Conservation (phyloP, 2,797 vertebrate species). For the Anabacerthia variegaticeps region DNA sequence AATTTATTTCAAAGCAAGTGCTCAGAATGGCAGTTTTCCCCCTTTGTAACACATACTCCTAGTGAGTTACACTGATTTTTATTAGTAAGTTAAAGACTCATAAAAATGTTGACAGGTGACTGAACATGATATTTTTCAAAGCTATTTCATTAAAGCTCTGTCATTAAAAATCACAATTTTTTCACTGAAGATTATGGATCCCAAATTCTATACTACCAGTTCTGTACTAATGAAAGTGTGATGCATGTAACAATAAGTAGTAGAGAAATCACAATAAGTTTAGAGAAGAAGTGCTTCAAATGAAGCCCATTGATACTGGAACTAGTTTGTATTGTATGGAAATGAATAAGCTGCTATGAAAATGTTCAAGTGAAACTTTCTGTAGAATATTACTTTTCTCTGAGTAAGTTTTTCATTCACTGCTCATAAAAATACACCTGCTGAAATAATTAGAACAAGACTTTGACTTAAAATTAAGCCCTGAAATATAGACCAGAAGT, state of each 20-base stretch:
- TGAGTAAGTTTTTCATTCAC: not conserved
- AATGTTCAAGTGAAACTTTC: not conserved
- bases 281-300: not conserved
- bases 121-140: not conserved
- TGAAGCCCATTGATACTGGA: not conserved
- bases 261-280: not conserved
- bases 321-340: not conserved
- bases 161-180: not conserved
- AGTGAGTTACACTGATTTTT: not conserved
- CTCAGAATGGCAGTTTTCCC: not conserved
- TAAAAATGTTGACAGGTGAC: not conserved
- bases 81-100: not conserved
- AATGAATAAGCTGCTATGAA: not conserved
- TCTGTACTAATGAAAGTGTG: not conserved
- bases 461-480: not conserved
- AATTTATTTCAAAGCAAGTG: not conserved
- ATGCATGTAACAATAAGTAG: not conserved
- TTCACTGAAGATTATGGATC: not conserved
- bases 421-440: not conserved
- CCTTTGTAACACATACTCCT: not conserved
- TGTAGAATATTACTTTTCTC: not conserved
- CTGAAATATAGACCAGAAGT: not conserved
- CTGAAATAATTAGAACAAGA: not conserved
- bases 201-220: not conserved
- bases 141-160: not conserved